A percentile compares a stretch with the other conserved stretches of the same genome.
Conservation (phyloP, 2,888 invertebrate genomes). For the Drosophila nigritarsus region DNA sequence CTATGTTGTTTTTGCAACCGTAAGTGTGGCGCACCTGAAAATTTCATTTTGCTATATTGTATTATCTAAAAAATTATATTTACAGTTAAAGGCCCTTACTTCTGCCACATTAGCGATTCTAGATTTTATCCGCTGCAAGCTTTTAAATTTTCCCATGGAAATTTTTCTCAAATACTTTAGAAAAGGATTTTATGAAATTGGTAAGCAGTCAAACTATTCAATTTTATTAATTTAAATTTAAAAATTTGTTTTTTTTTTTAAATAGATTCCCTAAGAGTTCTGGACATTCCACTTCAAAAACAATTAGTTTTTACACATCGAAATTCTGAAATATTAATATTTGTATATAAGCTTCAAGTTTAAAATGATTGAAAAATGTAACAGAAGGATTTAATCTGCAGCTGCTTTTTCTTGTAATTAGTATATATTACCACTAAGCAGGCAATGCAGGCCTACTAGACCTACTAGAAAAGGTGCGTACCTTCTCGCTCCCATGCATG, state of each 20-base stretch:
- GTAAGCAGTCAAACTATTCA: conserved; percentile 46
- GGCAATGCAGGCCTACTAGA: neutral
- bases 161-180: conserved; percentile 75
- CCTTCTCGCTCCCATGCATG: neutral
- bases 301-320: conserved; percentile 38
- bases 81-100: conserved; percentile 48
- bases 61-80: neutral
- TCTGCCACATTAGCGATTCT: conserved; percentile 66
- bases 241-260: neutral
- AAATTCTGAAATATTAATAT: conserved; percentile 45
- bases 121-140: conserved; percentile 72
- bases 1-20: conserved; percentile 84
- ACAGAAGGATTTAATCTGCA: neutral
- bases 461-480: neutral
- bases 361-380: conserved; percentile 19
- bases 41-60: neutral
- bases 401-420: neutral
- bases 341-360: conserved; percentile 45
- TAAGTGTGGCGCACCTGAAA: conserved; percentile 56
- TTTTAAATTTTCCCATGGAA: conserved; percentile 82
- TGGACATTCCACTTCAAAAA: conserved; percentile 46
- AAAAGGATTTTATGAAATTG: conserved; percentile 78
- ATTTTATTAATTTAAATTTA: neutral
- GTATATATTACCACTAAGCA: neutral
- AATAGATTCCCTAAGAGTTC: conserved; percentile 54